Conservation (phyloP, 2,797 vertebrate genomes). For the Lophius americanus region DNA sequence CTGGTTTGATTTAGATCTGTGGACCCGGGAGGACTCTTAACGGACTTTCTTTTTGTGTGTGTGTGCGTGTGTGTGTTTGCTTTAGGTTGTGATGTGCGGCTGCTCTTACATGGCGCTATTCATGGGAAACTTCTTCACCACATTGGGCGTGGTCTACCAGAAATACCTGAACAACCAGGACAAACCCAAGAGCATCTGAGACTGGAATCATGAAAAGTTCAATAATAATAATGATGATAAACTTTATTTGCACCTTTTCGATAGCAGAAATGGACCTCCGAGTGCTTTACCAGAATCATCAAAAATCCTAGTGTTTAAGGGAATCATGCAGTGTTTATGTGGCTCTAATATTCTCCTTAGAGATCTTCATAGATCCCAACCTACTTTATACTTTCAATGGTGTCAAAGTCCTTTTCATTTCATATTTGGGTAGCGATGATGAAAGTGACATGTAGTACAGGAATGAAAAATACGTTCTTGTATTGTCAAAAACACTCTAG, state of each 20-base stretch:
- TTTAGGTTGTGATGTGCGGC: conserved; percentile 92
- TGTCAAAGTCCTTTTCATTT: conserved; percentile 2
- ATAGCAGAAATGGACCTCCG: too few species aligned
- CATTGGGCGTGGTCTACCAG: conserved; percentile 92
- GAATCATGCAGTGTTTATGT: not conserved
- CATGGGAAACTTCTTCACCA: conserved; percentile 94
- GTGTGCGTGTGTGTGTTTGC: not conserved
- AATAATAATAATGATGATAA: too few species aligned
- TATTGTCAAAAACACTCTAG: not conserved
- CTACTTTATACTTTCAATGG: not conserved
- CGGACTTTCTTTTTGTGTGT: not conserved
- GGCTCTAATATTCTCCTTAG: conserved; percentile 16
- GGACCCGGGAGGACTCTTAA: too few species aligned
- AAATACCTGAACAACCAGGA: conserved; percentile 89
- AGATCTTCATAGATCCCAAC: conserved; percentile 3
- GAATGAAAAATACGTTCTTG: not conserved
- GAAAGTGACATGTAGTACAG: not conserved
- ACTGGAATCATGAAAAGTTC: not conserved
- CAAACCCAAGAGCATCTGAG: conserved; percentile 68
- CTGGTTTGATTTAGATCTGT: too few species aligned
- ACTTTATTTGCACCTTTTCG: too few species aligned
- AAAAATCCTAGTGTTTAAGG: conserved; percentile 3
- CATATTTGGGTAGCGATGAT: conserved; percentile 3
- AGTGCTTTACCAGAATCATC: not conserved
- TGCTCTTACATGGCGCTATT: conserved; percentile 93